Conservation (phyloP, 2,113 vertebrate species). For the Setophaga kirtlandii region DNA sequence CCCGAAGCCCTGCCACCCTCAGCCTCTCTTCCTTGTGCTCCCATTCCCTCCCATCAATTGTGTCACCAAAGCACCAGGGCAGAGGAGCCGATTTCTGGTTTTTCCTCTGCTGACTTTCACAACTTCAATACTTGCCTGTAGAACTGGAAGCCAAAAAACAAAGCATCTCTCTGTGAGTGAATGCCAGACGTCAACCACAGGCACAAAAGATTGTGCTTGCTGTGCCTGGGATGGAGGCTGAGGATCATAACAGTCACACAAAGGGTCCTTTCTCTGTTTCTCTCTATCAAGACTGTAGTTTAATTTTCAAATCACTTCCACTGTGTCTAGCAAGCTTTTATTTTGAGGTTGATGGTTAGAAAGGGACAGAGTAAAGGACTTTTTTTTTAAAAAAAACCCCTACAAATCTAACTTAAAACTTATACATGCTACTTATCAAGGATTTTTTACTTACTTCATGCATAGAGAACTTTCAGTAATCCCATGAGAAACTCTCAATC, state of each 20-base stretch:
- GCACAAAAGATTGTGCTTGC: neutral
- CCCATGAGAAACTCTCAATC: neutral
- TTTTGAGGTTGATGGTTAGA: neutral
- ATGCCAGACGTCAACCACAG: neutral
- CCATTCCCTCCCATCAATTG: neutral
- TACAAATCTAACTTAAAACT: neutral
- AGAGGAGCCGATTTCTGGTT: neutral
- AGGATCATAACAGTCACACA: neutral
- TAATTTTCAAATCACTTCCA: conserved; percentile 10
- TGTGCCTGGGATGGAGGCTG: conserved; percentile 1
- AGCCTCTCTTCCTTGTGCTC: neutral
- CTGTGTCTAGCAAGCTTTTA: neutral
- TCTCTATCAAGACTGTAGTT: neutral
- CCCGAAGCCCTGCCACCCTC: neutral
- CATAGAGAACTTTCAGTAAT: neutral
- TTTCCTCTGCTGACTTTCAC: neutral
- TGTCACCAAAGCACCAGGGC: neutral
- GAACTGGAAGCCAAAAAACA: neutral
- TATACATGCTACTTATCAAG: neutral
- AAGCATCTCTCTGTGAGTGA: neutral
- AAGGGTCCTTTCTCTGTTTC: neutral
- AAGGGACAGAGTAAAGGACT: neutral
- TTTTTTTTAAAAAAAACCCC: too few species aligned
- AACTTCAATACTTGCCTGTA: conserved; percentile 2
- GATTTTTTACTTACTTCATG: neutral